Base-by-base conservation (phyloP, 2,797 vertebrate genomes). In the Tachyglossus aculeatus region DNA sequence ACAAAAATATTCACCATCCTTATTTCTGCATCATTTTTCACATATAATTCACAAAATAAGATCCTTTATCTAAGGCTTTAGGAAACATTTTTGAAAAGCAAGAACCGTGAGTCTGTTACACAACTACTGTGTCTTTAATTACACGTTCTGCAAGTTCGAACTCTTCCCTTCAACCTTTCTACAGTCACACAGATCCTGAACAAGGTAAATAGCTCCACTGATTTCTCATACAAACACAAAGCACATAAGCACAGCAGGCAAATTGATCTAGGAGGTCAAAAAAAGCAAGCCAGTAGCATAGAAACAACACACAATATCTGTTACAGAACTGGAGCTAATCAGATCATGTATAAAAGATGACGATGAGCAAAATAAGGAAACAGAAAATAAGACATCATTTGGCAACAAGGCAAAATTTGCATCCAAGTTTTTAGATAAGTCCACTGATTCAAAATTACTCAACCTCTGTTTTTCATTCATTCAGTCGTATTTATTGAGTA, bases 151-250 rank as follows among this genome's bases (percentile, higher is more conserved):
- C 11, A 21, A 45, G 13, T 34, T 31, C 54, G 13, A 22, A 52
- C 7, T 2, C 24, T 8, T 43, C 21, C 24, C 22, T 18, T 53
- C 38, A 73, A 44, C 36, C 16, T 11, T 16, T 57, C 21, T 36
- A 11, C 3, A 3, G 40, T 6, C 5, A 15, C 12, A 4, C 7
- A 56, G 40, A 2, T 3, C 15, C 63, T 61, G 50, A 52, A 51
- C 19, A 67, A 53, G 29, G n/a, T n/a, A 56, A 74, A 16, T 9
- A 32, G 21, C 4, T 52, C 29, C 4, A 56, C 29, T 56, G 53
- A 60, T 60, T 67, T 71, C 24, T 72, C 19, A 13, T 67, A 55
- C 41, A 61, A 76, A 31, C 38, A 21, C 16, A 44, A 27, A n/a
- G 14, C 34, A 25, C 52, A 41, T 29, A 63, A 77, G 29, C 5